Base-by-base conservation (phyloP, 1,140 invertebrate genomes). In the Chelonus insularis region DNA sequence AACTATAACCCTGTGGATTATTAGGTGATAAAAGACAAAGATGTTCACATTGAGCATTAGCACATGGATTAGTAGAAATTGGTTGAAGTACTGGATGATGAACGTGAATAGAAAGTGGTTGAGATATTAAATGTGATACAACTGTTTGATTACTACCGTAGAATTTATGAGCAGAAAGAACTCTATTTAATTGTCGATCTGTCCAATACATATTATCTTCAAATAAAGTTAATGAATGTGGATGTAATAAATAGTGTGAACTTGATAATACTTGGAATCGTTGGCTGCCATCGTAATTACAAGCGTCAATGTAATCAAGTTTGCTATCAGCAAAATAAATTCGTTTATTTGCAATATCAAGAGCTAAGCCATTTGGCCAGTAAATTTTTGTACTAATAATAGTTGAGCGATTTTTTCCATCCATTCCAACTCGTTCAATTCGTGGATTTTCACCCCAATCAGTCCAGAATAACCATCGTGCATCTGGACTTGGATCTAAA, bases 301-400 rank as follows among this genome's bases (percentile, higher is more conserved):
- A 98, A 72, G 96, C 98, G 75, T 99, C 97, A 47, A 99, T 99
- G 66, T 96, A 99, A 74, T 99, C 97, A 9, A 99, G 77, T 74
- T 98, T 97, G 0, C 94, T 96, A 79, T 99, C 97, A 5, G 96
- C 96, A 78, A 99, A 99, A 75, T 99, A 99, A 0, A 99, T 88
- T 34, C 96, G 81, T 73, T 94, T 91, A 1, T 90, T 98, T 0
- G 96, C 92, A 5, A 95, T 92, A 73, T 99, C 97, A 11, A 99
- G 77, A 0, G 97, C 95, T 0, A 99, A 78, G 3, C 96, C 96
- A 74, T 99, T 99, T 0, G 97, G 97, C 96, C 96, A 99, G 79
- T 96, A 98, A 18, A 99, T 96, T 73, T 99, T 98, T 0, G 94
- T 97, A 12, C 87, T 92, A 18, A 99, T 94, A 20, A 99, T 96